Evolutionary conservation across 2,797 vertebrate species (phyloP), one percentile per base, ranked within the genome.

Genomic region (Scarus forsteni): DNA sequence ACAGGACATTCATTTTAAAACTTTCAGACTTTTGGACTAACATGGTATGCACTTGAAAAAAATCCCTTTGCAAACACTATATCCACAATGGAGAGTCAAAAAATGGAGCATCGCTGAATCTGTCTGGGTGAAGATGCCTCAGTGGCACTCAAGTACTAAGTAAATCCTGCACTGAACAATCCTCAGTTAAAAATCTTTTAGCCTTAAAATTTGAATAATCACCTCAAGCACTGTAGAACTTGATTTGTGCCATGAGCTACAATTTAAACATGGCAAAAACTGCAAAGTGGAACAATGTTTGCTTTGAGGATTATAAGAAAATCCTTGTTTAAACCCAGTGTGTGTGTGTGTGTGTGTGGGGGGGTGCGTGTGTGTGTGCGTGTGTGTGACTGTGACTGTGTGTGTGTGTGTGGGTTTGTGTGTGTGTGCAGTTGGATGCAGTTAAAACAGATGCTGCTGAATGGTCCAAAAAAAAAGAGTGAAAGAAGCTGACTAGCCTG

Each of bases 201-300:
- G 49, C 39, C 35, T 42, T 42, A 56, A 71, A 68, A 44, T 10
- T 61, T 34, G 56, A 68, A 72, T 57, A 56, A 68, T 70, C 35
- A 61, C 38, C 27, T 8, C 42, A 52, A 58, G 55, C 70, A 39
- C 27, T 50, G 45, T 75, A 70, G 81, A 65, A 80, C 66, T 78
- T 34, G 51, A 8, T 63, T 66, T 64, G 15, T 56, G 58, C 43
- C n/a, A 14, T 54, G 36, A 70, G 80, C 60, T 53, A 59, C 56
- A 60, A 65, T 72, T 75, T 74, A 73, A 76, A 81, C 60, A 72
- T 73, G 73, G 75, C 52, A 66, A 71, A 79, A 82, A 68, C 63
- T 81, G 66, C 64, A 75, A 89, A 87, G 77, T 85, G 69, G 83
- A 89, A 77, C 86, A 85, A 79, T 85, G 80, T 89, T 90, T 88